A percentile compares a stretch with the other conserved stretches of the same genome.
These are phyloP conservation scores for Hypsibius dujardini DNA, from an alignment of 1,140 invertebrate genomes.

Conservation along the genomic window DNA sequence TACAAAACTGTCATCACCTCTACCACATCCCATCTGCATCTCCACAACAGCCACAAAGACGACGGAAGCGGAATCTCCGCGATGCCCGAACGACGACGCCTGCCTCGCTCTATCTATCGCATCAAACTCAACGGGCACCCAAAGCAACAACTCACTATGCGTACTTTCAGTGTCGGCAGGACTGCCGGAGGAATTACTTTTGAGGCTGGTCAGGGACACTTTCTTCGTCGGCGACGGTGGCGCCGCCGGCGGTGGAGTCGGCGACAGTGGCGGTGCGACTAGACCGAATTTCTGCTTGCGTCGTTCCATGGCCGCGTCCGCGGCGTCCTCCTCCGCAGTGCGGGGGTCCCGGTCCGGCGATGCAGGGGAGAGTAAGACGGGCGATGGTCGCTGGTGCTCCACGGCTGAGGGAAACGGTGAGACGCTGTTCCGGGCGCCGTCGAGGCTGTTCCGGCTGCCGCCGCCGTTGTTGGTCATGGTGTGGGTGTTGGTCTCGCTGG, in stretches of 20 bases:
- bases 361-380: not conserved
- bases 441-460: not conserved
- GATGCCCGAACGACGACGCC: not conserved
- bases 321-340: no score
- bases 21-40: not conserved
- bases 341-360: not conserved
- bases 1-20: not conserved
- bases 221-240: conserved; percentile 2
- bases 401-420: not conserved
- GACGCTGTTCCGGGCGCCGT: not conserved
- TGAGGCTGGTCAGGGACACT: not conserved
- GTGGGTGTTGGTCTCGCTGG: not conserved
- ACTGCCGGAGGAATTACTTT: not conserved
- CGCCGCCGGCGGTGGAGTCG: not conserved
- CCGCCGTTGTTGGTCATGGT: not conserved
- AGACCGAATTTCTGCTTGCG: not conserved
- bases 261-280: not conserved
- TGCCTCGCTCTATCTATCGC: not conserved
- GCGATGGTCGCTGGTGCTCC: not conserved
- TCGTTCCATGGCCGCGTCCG: not conserved
- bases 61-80: no score
- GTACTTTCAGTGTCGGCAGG: not conserved
- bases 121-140: not conserved
- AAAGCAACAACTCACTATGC: not conserved
- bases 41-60: no score